Percentiles rank a stretch among this genome's conserved stretches.
phyloP scores from a whole-genome alignment of 2,113 vertebrate species.

The Vidua macroura region DNA sequence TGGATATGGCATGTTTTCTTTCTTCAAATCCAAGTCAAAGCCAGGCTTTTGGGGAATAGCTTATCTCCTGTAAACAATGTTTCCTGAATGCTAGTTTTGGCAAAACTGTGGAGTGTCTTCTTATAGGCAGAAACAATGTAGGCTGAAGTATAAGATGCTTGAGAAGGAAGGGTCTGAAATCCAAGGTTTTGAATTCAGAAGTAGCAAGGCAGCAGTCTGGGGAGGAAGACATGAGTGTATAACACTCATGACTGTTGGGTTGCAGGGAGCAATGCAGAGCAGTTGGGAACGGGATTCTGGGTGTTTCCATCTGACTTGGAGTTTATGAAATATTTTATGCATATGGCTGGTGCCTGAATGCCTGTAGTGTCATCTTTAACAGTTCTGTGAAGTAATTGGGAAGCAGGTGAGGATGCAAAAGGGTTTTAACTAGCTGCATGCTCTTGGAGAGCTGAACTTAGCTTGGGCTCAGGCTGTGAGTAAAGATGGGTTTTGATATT shows the following conservation, averaged over 20 bases:
- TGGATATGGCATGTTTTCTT: background rate
- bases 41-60: background rate
- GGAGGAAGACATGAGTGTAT: background rate
- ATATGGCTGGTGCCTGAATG: background rate
- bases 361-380: background rate
- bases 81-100: background rate
- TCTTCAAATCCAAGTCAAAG: background rate
- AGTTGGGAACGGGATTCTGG: background rate
- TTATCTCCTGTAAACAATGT: background rate
- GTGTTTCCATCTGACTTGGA: background rate
- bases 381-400: fast-evolving
- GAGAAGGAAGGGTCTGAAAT: background rate
- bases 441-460: background rate
- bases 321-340: background rate
- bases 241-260: background rate
- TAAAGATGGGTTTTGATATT: background rate
- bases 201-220: background rate
- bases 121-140: background rate
- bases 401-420: background rate
- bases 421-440: background rate
- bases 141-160: background rate
- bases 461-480: background rate
- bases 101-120: background rate
- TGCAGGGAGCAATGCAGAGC: background rate
- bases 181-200: background rate